Evolutionary conservation across 2,888 invertebrate genomes (phyloP).

Genomic region (Ormyrus pomaceus): DNA sequence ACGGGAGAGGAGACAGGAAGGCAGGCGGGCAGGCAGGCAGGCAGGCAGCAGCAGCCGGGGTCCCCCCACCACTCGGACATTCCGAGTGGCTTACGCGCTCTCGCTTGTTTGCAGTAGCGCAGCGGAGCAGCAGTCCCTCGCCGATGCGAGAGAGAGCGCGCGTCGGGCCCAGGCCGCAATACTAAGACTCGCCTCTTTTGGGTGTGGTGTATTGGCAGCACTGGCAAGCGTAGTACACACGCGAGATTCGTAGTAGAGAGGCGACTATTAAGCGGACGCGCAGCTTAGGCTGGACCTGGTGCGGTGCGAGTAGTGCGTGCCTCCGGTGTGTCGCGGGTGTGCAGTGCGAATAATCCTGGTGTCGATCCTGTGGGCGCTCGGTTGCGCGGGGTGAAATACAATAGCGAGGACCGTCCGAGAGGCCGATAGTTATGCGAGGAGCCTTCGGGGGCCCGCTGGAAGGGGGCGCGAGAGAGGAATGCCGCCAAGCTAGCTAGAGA

Average conservation of each 20-base stretch:
- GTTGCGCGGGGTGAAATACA: too few species aligned
- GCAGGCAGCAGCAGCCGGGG: constrained; percentile 43
- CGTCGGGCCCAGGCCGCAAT: neutral
- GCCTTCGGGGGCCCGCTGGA: too few species aligned
- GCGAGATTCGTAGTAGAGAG: neutral
- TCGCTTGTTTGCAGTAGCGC: constrained; percentile 27
- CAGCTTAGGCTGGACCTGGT: neutral
- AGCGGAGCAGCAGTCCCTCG: constrained; percentile 23
- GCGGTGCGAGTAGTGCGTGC: neutral
- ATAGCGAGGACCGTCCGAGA: neutral
- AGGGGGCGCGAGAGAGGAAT: constrained; percentile 3
- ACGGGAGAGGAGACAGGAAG: neutral
- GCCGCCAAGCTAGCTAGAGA: neutral
- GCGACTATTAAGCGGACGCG: neutral
- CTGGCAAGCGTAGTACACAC: constrained; percentile 15
- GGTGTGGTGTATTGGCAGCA: constrained; percentile 36
- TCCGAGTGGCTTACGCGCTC: constrained; percentile 43
- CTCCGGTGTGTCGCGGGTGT: too few species aligned
- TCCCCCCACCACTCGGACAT: constrained; percentile 16
- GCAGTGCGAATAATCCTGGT: too few species aligned
- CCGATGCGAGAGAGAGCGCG: constrained; percentile 1
- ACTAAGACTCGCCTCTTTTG: neutral
- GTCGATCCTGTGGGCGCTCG: too few species aligned
- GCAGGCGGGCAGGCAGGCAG: too few species aligned
- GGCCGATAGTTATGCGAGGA: neutral